Conservation (phyloP, 2,113 vertebrate species). For the Lepisosteus osseus region DNA sequence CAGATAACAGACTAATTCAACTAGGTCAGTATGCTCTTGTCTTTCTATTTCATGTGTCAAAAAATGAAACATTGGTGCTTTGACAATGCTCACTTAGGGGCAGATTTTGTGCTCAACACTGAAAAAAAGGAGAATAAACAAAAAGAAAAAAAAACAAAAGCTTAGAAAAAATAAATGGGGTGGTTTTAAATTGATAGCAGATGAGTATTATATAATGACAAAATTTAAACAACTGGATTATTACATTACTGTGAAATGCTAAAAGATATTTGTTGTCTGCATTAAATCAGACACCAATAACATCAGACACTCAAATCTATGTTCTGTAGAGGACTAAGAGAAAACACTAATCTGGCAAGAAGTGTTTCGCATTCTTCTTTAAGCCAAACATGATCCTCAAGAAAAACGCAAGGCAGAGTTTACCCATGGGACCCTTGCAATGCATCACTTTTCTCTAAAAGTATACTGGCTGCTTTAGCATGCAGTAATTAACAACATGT, state of each 20-base stretch:
- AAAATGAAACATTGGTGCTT: too few relatives aligned
- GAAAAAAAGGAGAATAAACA: conserved; percentile 34
- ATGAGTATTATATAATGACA: conserved; percentile 53
- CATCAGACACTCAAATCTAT: conserved; percentile 44
- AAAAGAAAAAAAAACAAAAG: conserved; percentile 24
- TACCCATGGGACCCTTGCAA: not conserved
- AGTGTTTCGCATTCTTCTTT: conserved; percentile 14
- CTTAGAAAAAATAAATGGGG: conserved; percentile 22
- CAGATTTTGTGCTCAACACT: conserved; percentile 12
- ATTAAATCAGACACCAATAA: conserved; percentile 51
- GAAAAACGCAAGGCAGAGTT: not conserved
- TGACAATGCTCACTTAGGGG: too few relatives aligned
- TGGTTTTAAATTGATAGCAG: conserved; percentile 62
- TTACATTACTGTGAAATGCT: conserved; percentile 33
- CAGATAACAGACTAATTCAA: too few relatives aligned
- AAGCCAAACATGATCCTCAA: not conserved
- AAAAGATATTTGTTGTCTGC: conserved; percentile 29
- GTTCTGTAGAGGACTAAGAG: conserved; percentile 35
- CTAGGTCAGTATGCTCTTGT: too few relatives aligned
- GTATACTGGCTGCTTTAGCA: conserved; percentile 1
- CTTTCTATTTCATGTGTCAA: too few relatives aligned
- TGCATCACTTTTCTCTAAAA: not conserved
- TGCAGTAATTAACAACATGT: conserved; percentile 21
- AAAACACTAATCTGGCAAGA: conserved; percentile 44
- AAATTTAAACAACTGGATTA: conserved; percentile 41